phyloP scores from a whole-genome alignment of 1,140 invertebrate genomes.

The Drosophila obscura region DNA sequence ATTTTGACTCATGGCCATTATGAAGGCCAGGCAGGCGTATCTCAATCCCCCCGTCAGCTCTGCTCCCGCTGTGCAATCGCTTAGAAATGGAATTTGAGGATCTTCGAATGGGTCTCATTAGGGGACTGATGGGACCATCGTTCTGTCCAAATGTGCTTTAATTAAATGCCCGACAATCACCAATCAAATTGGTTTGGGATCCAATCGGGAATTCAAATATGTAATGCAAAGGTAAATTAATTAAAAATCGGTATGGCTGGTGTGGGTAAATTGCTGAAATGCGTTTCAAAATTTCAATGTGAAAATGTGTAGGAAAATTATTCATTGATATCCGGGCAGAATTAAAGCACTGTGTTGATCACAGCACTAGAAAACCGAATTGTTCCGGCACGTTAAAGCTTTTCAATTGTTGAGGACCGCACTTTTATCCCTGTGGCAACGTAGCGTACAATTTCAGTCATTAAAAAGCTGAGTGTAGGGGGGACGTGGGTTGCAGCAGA shows the following conservation, averaged over 20 bases:
- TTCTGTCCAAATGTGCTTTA: slow-evolving; percentile 46
- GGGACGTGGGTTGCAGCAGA: slow-evolving; percentile 2
- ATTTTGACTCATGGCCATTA: slow-evolving; percentile 68
- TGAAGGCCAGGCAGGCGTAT: slow-evolving; percentile 29
- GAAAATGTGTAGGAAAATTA: no score
- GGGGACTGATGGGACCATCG: slow-evolving; percentile 20
- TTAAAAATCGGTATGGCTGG: no score
- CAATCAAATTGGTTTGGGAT: no score
- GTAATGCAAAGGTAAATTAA: not conserved
- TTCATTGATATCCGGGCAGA: no score
- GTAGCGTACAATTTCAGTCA: slow-evolving; percentile 45
- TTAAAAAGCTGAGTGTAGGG: slow-evolving; percentile 35
- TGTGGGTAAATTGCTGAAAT: no score
- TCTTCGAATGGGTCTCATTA: slow-evolving; percentile 41
- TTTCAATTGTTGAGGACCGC: no score
- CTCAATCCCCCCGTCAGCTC: not conserved
- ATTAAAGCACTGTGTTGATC: no score
- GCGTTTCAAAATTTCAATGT: no score
- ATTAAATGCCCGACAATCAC: slow-evolving; percentile 34
- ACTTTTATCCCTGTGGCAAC: not conserved
- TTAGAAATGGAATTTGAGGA: slow-evolving; percentile 42
- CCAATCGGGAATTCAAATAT: slow-evolving; percentile 4
- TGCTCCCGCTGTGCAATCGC: slow-evolving; percentile 58
- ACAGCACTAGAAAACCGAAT: no score
- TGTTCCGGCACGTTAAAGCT: no score